Evolutionary conservation across 2,888 invertebrate species (phyloP), one percentile per base, ranked within the genome.

Genomic region (Megaustenia siamemsis): DNA sequence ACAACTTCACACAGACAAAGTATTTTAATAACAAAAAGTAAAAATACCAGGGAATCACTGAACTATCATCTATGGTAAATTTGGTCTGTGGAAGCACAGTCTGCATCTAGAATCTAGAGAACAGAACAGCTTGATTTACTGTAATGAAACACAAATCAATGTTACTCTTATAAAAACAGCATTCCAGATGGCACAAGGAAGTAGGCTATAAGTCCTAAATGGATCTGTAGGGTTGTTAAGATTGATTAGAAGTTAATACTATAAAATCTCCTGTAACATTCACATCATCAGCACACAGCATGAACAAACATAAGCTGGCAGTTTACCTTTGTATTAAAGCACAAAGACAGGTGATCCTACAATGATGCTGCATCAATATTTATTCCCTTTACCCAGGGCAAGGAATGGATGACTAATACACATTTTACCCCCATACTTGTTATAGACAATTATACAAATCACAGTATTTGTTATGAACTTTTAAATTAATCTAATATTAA

Each of bases 311-410:
- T 32, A 78, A 66, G 28, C 63, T 78, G n/a, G 66, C 60, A 28
- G 35, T 66, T 78, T 78, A 78, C 78, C 78, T 78, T 45, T 45
- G 73, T 18, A 73, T 8, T 32, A 73, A 73, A 73, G 32, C 73
- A 45, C 28, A 45, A 45, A 6, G 73, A 40, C 38, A 77, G 56
- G 24, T n/a, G 56, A 60, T 60, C 77, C 56, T 77, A 77, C 40
- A 60, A 15, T n/a, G 60, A 10, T 38, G 77, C 56, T 77, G 77
- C 77, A 60, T 35, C 40, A 73, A 49, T 32, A 49, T 35, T 49
- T 49, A 32, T 18, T 73, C 49, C 73, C 73, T 49, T 49, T 73
- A n/a, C 49, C 28, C 28, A 73, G 73, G 73, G 45, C 32, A 24
- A 73, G 49, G 49, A 73, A 73, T 18, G 32, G 32, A 73, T 49